Conservation (phyloP, 1,140 invertebrate genomes). For the Drosophila prosaltans region DNA sequence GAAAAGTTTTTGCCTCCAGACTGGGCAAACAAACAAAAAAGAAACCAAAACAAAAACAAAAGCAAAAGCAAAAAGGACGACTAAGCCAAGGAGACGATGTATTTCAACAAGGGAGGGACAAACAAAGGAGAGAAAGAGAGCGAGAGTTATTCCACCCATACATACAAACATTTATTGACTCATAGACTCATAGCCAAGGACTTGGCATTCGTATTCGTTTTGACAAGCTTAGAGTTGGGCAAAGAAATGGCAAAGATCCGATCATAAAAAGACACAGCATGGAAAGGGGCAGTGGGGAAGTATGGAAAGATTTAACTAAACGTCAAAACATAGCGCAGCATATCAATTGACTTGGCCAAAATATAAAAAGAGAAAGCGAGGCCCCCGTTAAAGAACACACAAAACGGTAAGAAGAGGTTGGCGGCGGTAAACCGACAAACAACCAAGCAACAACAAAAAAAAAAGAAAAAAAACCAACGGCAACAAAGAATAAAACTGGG, state of each 20-base stretch:
- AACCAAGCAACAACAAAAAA: constrained; percentile 42
- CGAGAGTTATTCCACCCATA: constrained; percentile 11
- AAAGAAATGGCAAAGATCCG: constrained; percentile 33
- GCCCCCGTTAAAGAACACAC: constrained; percentile 69
- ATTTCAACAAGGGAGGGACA: not conserved
- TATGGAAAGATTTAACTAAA: constrained; percentile 17
- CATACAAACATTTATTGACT: constrained; percentile 9
- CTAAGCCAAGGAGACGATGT: not conserved
- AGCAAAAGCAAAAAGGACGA: constrained; percentile 19
- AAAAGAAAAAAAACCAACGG: constrained; percentile 41
- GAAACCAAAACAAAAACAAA: constrained; percentile 31
- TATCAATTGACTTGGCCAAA: constrained; percentile 77
- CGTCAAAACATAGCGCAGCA: constrained; percentile 65
- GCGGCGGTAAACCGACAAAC: constrained; percentile 31
- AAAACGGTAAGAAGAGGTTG: constrained; percentile 64
- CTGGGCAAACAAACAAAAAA: constrained; percentile 44
- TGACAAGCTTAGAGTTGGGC: constrained; percentile 3
- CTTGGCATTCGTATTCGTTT: constrained; percentile 18
- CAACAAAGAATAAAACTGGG: constrained; percentile 76
- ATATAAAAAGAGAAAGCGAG: constrained; percentile 75
- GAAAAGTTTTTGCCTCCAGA: constrained; percentile 55
- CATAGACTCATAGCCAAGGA: not conserved
- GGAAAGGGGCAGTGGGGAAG: not conserved
- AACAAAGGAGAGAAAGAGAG: constrained; percentile 24
- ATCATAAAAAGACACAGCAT: constrained; percentile 48